Conservation (phyloP, 2,113 vertebrate genomes). For the Marmota monax region DNA sequence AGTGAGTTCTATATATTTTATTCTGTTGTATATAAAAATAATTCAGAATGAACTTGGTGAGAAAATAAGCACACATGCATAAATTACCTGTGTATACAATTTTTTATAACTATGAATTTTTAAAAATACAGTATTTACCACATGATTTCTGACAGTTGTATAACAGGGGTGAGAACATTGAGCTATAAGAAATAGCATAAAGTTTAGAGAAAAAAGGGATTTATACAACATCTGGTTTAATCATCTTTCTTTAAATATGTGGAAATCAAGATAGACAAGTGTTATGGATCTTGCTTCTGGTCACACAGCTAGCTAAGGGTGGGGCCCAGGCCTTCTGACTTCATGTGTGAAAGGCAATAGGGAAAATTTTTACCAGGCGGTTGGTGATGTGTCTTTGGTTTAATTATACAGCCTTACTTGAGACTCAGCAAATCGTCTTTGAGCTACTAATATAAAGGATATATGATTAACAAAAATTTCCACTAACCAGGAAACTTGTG, state of each 20-base stretch:
- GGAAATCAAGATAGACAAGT: constrained; percentile 15
- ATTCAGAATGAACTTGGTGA: neutral
- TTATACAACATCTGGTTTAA: neutral
- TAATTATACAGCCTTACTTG: neutral
- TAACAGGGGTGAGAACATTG: constrained; percentile 42
- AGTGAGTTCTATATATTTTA: constrained; percentile 39
- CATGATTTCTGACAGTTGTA: constrained; percentile 28
- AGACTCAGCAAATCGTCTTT: neutral
- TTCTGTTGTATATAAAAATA: constrained; percentile 4
- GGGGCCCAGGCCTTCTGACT: neutral
- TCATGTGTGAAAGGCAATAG: neutral
- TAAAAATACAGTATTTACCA: neutral
- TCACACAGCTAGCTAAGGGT: neutral
- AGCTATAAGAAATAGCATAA: constrained; percentile 23
- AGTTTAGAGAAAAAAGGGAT: constrained; percentile 44
- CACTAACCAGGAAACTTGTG: neutral
- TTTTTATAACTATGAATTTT: constrained; percentile 42
- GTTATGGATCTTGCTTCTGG: neutral
- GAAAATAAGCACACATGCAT: neutral
- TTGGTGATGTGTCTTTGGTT: neutral
- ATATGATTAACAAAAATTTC: neutral
- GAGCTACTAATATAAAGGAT: neutral
- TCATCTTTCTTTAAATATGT: neutral
- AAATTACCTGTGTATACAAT: constrained; percentile 33
- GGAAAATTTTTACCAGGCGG: neutral